Conservation (phyloP, 1,140 invertebrate genomes). For the Acromyrmex echinatior region DNA sequence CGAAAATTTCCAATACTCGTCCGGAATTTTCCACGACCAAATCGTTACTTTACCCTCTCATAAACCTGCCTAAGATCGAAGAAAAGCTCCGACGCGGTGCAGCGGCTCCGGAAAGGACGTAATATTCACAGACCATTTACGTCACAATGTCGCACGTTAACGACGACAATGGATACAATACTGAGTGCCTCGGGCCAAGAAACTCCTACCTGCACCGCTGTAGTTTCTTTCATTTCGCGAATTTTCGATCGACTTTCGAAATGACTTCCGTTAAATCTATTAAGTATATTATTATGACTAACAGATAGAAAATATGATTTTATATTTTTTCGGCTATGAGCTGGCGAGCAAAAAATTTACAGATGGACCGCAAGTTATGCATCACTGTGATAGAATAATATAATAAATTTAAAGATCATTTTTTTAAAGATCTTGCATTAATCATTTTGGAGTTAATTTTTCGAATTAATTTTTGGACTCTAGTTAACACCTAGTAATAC, state of each 20-base stretch:
- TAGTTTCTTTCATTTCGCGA: constrained; percentile 26
- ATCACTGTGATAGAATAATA: no score
- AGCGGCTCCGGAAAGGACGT: constrained; percentile 62
- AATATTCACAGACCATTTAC: constrained; percentile 78
- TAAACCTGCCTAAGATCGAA: constrained; percentile 65
- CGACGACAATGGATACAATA: constrained; percentile 75
- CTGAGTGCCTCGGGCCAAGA: constrained; percentile 73
- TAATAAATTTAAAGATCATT: not conserved
- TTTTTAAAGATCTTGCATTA: not conserved
- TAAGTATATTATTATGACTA: no score
- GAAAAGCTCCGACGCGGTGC: not conserved
- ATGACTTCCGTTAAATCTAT: constrained; percentile 5
- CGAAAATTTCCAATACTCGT: constrained; percentile 67
- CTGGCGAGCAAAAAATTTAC: no score
- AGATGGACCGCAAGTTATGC: no score
- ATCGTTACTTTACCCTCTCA: constrained; percentile 61
- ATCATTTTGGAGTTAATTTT: not conserved
- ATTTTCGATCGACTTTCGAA: constrained; percentile 4
- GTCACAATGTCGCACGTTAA: constrained; percentile 76
- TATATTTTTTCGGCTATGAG: no score
- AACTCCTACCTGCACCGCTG: constrained; percentile 68
- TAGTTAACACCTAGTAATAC: not conserved
- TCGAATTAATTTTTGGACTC: not conserved
- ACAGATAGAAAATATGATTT: not conserved
- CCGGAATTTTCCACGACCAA: constrained; percentile 66